Evolutionary conservation across 2,888 invertebrate genomes (phyloP), one percentile per base, ranked within the genome.

Genomic region (Folsomia manolachei): DNA sequence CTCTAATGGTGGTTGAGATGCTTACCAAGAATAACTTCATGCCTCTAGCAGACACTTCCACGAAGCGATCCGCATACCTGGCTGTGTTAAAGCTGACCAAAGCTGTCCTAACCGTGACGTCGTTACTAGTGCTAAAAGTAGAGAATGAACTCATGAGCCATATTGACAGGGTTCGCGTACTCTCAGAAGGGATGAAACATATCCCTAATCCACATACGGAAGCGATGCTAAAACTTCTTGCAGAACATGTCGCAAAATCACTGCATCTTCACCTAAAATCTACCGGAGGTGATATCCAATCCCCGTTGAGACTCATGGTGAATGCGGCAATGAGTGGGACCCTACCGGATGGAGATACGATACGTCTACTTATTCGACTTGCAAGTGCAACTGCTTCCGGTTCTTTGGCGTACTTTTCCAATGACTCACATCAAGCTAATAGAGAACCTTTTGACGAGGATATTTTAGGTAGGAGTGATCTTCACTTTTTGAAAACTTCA

Each of bases 81-180:
- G 91, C 93, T 63, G 90, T 95, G 78, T 87, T 97, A 81, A 92
- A 94, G 83, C 88, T 97, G 79, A 91, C 92, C 79, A 97, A 97
- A 85, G 85, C 97, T 73, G 89, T 95, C 81, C 86, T 97, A 69
- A 94, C 94, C 39, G 91, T 94, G 9, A 89, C 95, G 75, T 94
- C 92, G 11, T 91, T 94, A 82, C 88, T 93, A 24, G 87, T 91
- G 84, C 91, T 90, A 60, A 86, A 84, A 78, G 87, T 86, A 78
- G 83, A 75, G n/a, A 67, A 71, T 0, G 73, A 73, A 25, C 39
- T 39, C 7, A 4, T 39, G 39, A 73, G 73, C 63, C n/a, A n/a
- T n/a, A n/a, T n/a, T n/a, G 80, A 80, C 24, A 61, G 78, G 53
- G 69, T 78, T 19, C 61, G 74, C 66, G 75, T 80, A 25, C 70